A percentile compares a stretch with the other conserved stretches of the same genome.
These are phyloP conservation scores for Telmatochromis sp. DNA, from an alignment of 2,113 vertebrate genomes.

Conservation along the genomic window DNA sequence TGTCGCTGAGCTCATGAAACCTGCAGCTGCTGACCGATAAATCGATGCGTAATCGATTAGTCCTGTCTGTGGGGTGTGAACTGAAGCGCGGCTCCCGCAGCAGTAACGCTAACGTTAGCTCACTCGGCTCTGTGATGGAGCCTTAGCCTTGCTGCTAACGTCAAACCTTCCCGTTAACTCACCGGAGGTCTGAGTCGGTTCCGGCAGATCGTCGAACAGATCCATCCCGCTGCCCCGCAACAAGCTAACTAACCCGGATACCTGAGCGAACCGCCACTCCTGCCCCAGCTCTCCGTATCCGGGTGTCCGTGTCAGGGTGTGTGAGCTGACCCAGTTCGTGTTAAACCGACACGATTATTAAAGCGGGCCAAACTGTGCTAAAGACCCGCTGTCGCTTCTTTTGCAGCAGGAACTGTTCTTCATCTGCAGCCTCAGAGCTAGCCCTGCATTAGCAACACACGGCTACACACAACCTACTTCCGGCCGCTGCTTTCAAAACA, in stretches of 20 bases:
- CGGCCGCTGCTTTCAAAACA: not conserved
- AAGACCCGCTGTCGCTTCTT: not conserved
- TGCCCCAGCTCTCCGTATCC: not conserved
- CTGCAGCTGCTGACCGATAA: not conserved
- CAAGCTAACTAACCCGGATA: not conserved
- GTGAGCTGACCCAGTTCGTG: not conserved
- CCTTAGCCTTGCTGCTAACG: not conserved
- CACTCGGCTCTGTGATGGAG: not conserved
- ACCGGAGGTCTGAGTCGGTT: conserved; percentile 62
- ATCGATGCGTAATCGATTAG: not conserved
- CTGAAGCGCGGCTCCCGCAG: not conserved
- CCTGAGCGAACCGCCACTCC: not conserved
- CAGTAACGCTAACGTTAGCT: not conserved
- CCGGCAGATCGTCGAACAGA: conserved; percentile 73
- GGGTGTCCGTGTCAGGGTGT: not conserved
- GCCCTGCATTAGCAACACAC: not conserved
- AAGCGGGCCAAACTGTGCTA: not conserved
- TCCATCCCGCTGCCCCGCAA: conserved; percentile 50
- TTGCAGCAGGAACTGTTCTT: not conserved
- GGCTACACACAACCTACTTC: not conserved
- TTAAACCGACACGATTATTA: not conserved
- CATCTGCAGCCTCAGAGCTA: not conserved
- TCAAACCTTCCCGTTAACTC: not conserved
- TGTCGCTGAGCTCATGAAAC: not conserved
- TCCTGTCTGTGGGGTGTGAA: not conserved